Conservation (phyloP, 2,113 vertebrate genomes). For the Amia ocellicauda region DNA sequence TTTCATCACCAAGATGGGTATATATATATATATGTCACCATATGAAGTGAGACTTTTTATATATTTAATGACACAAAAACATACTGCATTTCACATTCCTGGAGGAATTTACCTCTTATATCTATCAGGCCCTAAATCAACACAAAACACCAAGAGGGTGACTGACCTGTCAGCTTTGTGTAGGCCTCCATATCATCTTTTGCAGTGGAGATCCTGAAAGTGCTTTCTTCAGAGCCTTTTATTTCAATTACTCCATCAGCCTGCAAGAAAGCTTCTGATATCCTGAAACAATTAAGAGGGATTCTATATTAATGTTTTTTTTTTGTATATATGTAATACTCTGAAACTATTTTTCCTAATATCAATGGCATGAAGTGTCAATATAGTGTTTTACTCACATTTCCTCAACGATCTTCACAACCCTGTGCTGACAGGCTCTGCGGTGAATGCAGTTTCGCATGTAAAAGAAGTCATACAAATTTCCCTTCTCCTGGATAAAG, state of each 20-base stretch:
- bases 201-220: constrained; percentile 62
- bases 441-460: constrained; percentile 66
- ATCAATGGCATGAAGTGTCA: too few species aligned
- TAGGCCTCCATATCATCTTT: constrained; percentile 78
- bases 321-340: too few species aligned
- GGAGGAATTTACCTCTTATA: too few species aligned
- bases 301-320: too few species aligned
- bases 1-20: too few species aligned
- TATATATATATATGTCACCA: too few species aligned
- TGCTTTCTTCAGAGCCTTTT: constrained; percentile 49
- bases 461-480: constrained; percentile 78
- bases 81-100: neutral
- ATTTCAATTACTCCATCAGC: constrained; percentile 62
- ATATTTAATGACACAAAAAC: too few species aligned
- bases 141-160: neutral
- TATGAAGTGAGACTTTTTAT: too few species aligned
- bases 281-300: constrained; percentile 52
- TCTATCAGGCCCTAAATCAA: too few species aligned
- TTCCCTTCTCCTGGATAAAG: constrained; percentile 61
- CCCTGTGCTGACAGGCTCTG: constrained; percentile 73
- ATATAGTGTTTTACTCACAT: too few species aligned
- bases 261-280: constrained; percentile 71
- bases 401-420: constrained; percentile 72
- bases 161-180: constrained; percentile 70
- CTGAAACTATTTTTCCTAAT: too few species aligned